phyloP scores from a whole-genome alignment of 2,113 vertebrate genomes.

The Carettochelys insculpta region DNA sequence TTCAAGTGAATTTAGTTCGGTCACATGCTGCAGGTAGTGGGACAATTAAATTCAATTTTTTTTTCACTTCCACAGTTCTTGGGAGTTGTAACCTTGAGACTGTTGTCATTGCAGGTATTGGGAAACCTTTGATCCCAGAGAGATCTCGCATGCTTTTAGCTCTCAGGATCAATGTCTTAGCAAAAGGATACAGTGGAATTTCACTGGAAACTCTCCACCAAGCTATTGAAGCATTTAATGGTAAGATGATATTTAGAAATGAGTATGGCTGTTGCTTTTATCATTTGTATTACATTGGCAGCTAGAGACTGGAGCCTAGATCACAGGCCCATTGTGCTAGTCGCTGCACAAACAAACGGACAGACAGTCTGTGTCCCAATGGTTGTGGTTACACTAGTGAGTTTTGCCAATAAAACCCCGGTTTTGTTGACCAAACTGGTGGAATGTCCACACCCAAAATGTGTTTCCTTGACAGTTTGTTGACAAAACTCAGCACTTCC shows the following conservation, averaged over 20 bases:
- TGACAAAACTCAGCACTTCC: too few species aligned
- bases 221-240: conserved; percentile 93
- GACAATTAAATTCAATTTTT: background rate
- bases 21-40: conserved; percentile 93
- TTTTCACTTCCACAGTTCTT: background rate
- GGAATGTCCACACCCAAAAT: too few species aligned
- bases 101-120: conserved; percentile 84
- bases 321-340: too few species aligned
- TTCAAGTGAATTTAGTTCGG: conserved; percentile 96
- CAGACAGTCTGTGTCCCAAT: too few species aligned
- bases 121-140: conserved; percentile 92
- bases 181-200: conserved; percentile 97
- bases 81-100: accelerated
- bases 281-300: too few species aligned
- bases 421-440: too few species aligned
- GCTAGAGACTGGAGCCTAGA: too few species aligned
- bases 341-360: too few species aligned
- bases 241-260: conserved; percentile 70
- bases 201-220: conserved; percentile 91
- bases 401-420: too few species aligned
- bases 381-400: too few species aligned
- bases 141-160: conserved; percentile 96
- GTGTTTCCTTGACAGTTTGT: too few species aligned
- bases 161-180: conserved; percentile 94
- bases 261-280: background rate